Evolutionary conservation across 2,113 vertebrate species (phyloP), one percentile per base, ranked within the genome.

Genomic region (Spilogale gracilis): DNA sequence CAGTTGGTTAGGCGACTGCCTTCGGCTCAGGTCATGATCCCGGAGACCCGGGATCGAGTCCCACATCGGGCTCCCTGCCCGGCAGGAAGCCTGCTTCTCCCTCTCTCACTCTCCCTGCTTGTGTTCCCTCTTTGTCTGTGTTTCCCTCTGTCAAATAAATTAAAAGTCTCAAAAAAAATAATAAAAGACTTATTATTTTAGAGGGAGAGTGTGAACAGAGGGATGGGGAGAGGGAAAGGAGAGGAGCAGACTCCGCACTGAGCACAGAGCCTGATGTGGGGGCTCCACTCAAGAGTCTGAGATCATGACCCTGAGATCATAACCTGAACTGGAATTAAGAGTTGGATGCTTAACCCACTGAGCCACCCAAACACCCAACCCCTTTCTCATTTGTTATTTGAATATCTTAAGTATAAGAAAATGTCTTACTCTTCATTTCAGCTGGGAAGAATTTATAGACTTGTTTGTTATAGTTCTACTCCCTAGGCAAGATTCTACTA

Each of bases 401-500:
- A 94, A 63, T 93, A 67, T 78, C 25, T 78, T 92, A 92, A 91
- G 84, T 74, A 91, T 8, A 67, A 20, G 45, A n/a, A 84, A 54
- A 18, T 58, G 6, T 92, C 54, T n/a, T 84, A 61, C 7, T 90
- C 25, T 92, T 92, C 43, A 89, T 90, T 91, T 10, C 23, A 65
- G 43, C 45, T 81, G 14, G 6, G 61, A 95, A 95, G 50, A 96
- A 96, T 74, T 74, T 83, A 50, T 58, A 80, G 69, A 89, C 71
- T 79, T 96, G 63, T 4, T 79, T 87, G 38, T 80, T 91, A 69
- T 80, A 73, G 61, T 60, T 88, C 48, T 52, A 84, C 13, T 84
- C 65, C 17, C 16, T 83, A 71, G 79, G 48, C 45, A 93, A 74
- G 6, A 94, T 80, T 95, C 80, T 67, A 73, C 12, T 43, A 89